phyloP scores from a whole-genome alignment of 2,888 invertebrate species.

The Drosophila algonquin region DNA sequence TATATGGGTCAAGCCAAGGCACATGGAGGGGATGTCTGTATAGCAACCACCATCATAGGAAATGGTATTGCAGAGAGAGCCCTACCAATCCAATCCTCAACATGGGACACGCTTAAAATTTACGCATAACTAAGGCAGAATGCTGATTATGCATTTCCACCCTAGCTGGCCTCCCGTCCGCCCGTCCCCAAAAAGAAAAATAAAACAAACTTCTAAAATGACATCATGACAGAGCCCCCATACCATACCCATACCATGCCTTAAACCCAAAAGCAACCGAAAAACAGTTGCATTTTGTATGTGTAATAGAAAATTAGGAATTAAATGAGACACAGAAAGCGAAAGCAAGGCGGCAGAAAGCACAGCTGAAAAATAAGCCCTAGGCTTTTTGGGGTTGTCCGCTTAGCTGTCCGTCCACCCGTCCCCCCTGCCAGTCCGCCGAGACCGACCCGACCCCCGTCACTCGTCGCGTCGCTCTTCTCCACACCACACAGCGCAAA shows the following conservation, averaged over 20 bases:
- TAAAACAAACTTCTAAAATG: constrained; percentile 45
- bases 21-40: constrained; percentile 2
- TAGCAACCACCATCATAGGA: constrained; percentile 41
- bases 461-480: background rate
- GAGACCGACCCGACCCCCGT: background rate
- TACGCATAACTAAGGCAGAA: constrained; percentile 22
- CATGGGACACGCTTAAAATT: constrained; percentile 58
- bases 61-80: constrained; percentile 4
- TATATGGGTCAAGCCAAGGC: constrained; percentile 61
- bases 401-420: constrained; percentile 5
- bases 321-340: constrained; percentile 70
- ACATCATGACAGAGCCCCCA: constrained; percentile 59
- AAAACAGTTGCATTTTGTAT: constrained; percentile 71
- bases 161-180: constrained; percentile 35
- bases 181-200: background rate
- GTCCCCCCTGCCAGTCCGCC: constrained; percentile 2
- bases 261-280: constrained; percentile 18
- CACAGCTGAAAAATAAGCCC: constrained; percentile 54
- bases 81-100: constrained; percentile 32
- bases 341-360: constrained; percentile 60
- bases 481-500: constrained; percentile 5
- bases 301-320: constrained; percentile 28
- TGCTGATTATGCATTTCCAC: constrained; percentile 73
- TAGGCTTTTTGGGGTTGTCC: constrained; percentile 66
- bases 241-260: background rate